Conservation (phyloP, 37 sponge, comb jelly and placozoan species). For the Dysidea cf. avara region DNA sequence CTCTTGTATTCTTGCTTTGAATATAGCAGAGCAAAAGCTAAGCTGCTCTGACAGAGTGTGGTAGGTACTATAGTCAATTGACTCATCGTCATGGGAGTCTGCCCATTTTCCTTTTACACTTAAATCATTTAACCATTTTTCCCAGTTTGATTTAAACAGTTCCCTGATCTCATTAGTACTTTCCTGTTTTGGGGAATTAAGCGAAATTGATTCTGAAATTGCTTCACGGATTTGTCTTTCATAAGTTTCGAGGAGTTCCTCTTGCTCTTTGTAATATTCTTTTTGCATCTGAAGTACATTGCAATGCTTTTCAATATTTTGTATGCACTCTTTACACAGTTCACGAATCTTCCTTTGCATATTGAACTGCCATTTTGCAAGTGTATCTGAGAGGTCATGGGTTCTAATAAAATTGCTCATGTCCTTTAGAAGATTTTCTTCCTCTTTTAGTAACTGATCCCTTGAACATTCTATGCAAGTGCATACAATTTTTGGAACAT, state of each 20-base stretch:
- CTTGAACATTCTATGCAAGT: not conserved
- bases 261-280: not conserved
- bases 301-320: slow-evolving; percentile 10
- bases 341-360: too few relatives aligned
- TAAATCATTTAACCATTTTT: slow-evolving; percentile 2
- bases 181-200: not conserved
- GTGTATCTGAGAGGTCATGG: not conserved
- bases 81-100: too few relatives aligned
- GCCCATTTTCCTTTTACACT: too few relatives aligned
- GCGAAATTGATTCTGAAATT: not conserved
- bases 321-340: too few relatives aligned
- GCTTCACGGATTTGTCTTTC: not conserved
- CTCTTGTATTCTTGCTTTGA: too few relatives aligned
- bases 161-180: not conserved
- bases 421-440: not conserved
- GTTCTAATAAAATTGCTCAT: slow-evolving; percentile 12
- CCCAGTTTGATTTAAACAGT: slow-evolving; percentile 3
- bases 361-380: not conserved
- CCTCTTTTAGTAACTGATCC: too few relatives aligned
- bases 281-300: not conserved
- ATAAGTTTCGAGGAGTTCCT: not conserved
- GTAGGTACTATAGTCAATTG: too few relatives aligned
- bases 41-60: too few relatives aligned
- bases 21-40: too few relatives aligned
- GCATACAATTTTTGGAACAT: too few relatives aligned